A percentile compares a stretch with the other conserved stretches of the same genome.
phyloP scores from a whole-genome alignment of 2,797 vertebrate species.

The Malurus splendens region DNA sequence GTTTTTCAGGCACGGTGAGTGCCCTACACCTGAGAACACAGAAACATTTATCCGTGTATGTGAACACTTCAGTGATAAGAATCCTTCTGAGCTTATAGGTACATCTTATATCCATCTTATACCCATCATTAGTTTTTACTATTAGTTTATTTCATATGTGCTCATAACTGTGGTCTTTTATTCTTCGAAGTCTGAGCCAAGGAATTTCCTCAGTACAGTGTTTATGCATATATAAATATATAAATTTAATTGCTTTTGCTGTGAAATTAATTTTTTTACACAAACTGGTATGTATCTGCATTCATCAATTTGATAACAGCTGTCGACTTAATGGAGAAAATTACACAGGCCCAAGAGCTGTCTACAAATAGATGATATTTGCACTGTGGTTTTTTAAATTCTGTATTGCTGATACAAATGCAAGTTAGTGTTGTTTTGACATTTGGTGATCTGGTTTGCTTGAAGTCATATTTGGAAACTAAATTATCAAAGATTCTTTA shows the following conservation, averaged over 20 bases:
- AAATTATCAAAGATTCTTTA: background rate
- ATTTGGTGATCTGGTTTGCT: background rate
- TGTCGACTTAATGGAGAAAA: background rate
- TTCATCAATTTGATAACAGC: background rate
- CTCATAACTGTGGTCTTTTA: background rate
- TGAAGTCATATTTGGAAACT: background rate
- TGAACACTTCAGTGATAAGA: constrained; percentile 89
- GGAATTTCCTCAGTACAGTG: background rate
- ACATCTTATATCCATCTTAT: background rate
- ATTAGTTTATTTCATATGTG: background rate
- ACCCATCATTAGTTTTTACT: background rate
- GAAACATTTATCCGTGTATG: constrained; percentile 88
- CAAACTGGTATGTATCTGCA: background rate
- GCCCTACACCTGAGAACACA: constrained; percentile 87
- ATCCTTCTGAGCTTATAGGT: constrained; percentile 93
- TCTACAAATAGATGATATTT: background rate
- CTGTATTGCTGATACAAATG: background rate
- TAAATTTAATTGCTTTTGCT: background rate
- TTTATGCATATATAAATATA: background rate
- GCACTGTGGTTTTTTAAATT: background rate
- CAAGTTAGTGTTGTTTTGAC: background rate
- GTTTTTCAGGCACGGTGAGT: constrained; percentile 86
- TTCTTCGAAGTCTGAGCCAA: background rate
- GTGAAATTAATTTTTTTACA: background rate
- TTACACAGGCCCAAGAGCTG: background rate